Percentiles rank a stretch among this genome's conserved stretches.
Evolutionary conservation across 2,888 invertebrate species (phyloP).

Genomic region (Acrobasis repandana): DNA sequence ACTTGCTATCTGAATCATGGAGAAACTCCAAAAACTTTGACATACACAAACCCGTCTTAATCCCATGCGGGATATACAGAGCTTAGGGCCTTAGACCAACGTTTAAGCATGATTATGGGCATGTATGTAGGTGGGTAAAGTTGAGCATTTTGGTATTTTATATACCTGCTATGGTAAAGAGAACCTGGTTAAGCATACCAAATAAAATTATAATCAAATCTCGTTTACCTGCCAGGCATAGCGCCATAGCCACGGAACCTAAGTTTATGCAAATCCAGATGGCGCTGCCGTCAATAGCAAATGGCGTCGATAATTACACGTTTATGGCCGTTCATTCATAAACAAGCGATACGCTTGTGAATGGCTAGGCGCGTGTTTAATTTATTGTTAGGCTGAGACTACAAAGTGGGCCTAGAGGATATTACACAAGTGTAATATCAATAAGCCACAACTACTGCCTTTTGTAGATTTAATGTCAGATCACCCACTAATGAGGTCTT

Average conservation of each 20-base stretch:
- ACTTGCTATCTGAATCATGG: no score
- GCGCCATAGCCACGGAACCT: constrained; percentile 28
- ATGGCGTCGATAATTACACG: constrained; percentile 71
- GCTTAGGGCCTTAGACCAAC: no score
- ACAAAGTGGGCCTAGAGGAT: neutral
- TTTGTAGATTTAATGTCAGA: no score
- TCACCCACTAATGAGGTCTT: no score
- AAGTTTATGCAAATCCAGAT: constrained; percentile 65
- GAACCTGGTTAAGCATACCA: neutral
- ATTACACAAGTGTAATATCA: neutral
- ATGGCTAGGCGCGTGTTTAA: constrained; percentile 69
- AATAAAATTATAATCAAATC: neutral
- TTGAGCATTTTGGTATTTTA: no score
- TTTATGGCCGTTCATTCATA: constrained; percentile 74
- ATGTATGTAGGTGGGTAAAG: no score
- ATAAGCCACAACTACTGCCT: no score
- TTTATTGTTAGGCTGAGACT: constrained; percentile 53
- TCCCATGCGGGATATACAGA: no score
- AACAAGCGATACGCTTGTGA: constrained; percentile 73
- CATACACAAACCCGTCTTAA: no score
- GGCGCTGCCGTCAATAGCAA: constrained; percentile 58
- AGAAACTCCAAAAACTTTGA: no score
- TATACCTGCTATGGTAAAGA: no score
- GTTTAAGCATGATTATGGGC: no score
- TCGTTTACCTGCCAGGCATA: neutral